Conservation (phyloP, 2,888 invertebrate species). For the Didymodactylos carnosus region DNA sequence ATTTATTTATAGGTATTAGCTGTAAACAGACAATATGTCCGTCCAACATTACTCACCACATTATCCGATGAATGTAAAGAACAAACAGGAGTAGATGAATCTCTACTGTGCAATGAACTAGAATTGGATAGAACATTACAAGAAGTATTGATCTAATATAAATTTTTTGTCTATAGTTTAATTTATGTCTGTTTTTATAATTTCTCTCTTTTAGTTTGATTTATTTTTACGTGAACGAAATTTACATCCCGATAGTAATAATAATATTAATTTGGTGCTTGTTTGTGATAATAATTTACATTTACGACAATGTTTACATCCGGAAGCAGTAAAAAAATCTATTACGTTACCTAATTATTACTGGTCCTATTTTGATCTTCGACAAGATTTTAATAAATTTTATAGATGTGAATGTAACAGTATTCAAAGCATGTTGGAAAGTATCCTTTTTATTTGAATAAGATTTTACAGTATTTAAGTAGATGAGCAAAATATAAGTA, state of each 20-base stretch:
- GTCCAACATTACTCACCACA: slow-evolving; percentile 36
- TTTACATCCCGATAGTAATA: slow-evolving; percentile 26
- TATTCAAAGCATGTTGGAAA: background rate
- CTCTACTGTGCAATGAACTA: slow-evolving; percentile 37
- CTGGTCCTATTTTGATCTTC: slow-evolving; percentile 68
- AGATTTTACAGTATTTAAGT: too few relatives aligned
- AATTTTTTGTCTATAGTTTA: background rate
- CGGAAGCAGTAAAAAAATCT: slow-evolving; percentile 45
- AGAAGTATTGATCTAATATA: background rate
- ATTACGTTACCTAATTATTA: slow-evolving; percentile 74
- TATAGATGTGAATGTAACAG: slow-evolving; percentile 26
- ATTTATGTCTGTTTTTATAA: slow-evolving; percentile 9
- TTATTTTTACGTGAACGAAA: slow-evolving; percentile 44
- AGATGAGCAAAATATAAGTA: too few relatives aligned
- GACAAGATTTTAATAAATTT: slow-evolving; percentile 57
- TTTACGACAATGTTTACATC: slow-evolving; percentile 64
- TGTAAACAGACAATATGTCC: slow-evolving; percentile 65
- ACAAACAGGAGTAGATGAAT: slow-evolving; percentile 48
- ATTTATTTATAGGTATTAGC: slow-evolving; percentile 54
- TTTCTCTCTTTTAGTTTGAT: slow-evolving; percentile 53
- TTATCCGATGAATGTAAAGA: slow-evolving; percentile 49
- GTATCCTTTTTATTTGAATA: too few relatives aligned
- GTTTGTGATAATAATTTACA: slow-evolving; percentile 44
- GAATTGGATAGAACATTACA: background rate
- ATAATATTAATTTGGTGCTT: background rate